Base-by-base conservation (phyloP, 1,140 invertebrate species). In the Ceratina australensis region DNA sequence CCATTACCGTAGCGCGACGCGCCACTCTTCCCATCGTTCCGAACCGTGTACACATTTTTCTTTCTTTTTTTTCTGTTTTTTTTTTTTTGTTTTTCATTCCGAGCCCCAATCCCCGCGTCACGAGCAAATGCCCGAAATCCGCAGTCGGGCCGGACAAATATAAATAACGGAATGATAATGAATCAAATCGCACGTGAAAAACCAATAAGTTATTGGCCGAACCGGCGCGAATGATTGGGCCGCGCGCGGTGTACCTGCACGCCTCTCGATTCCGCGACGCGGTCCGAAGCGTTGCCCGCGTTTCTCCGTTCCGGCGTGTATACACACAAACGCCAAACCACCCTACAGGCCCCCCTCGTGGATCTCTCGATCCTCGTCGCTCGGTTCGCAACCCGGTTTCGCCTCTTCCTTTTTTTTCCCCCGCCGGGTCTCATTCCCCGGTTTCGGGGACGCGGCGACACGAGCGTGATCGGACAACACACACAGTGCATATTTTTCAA, bases 101-200 rank as follows among this genome's bases (percentile, higher is more conserved):
- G 24, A 15, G 1, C 8, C 28, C 12, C 57, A 63, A 20, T 52
- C 67, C 49, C 42, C 65, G 49, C 54, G 56, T 15, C 66, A 56
- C 65, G 33, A 52, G 33, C 67, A 83, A 84, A 84, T 84, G 72
- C 83, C 52, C 75, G 68, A 85, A 85, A 85, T 85, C 75, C 82
- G 83, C 79, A 71, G 66, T 33, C 82, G 72, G 86, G 86, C 84
- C 86, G 86, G 83, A 83, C 87, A 90, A 89, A 91, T 91, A 90
- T 91, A 90, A 91, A 91, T 89, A 91, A 90, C 89, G 83, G 89
- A 91, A 90, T 90, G 89, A 90, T 91, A 91, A 90, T 90, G 88
- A 90, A 90, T 91, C 88, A 91, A 90, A 90, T 91, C 89, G 88
- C 88, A 86, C 85, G 89, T 86, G 88, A 91, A 90, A 90, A 91